Evolutionary conservation across 2,888 invertebrate species (phyloP).

Genomic region (Lasius platythorax): DNA sequence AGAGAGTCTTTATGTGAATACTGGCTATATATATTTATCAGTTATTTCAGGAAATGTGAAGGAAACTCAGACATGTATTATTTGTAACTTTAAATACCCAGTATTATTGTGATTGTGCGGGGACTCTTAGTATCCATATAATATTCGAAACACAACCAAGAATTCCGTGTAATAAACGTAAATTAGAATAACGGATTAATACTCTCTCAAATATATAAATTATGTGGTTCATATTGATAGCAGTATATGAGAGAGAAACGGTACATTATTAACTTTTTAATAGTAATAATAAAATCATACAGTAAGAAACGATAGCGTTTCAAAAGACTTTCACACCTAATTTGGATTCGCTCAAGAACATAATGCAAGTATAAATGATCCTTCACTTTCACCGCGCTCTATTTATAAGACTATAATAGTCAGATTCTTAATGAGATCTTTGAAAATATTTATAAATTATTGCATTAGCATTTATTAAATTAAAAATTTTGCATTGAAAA

Average conservation of each 20-base stretch:
- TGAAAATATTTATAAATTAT: neutral
- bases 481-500: slow-evolving; percentile 21
- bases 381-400: slow-evolving; percentile 17
- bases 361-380: slow-evolving; percentile 7
- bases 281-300: neutral
- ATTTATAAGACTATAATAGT: neutral
- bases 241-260: neutral
- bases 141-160: neutral
- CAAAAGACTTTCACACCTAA: slow-evolving; percentile 43
- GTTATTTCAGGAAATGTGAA: neutral
- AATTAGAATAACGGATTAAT: neutral
- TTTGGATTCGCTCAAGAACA: slow-evolving; percentile 13
- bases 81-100: neutral
- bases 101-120: neutral
- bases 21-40: neutral
- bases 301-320: neutral
- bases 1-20: neutral
- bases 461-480: neutral
- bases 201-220: neutral
- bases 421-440: neutral
- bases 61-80: neutral
- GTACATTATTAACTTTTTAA: slow-evolving; percentile 23
- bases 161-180: neutral
- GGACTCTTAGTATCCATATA: neutral
- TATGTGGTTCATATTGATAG: neutral